Conservation (phyloP, 1,140 invertebrate species). For the Physella acuta region DNA sequence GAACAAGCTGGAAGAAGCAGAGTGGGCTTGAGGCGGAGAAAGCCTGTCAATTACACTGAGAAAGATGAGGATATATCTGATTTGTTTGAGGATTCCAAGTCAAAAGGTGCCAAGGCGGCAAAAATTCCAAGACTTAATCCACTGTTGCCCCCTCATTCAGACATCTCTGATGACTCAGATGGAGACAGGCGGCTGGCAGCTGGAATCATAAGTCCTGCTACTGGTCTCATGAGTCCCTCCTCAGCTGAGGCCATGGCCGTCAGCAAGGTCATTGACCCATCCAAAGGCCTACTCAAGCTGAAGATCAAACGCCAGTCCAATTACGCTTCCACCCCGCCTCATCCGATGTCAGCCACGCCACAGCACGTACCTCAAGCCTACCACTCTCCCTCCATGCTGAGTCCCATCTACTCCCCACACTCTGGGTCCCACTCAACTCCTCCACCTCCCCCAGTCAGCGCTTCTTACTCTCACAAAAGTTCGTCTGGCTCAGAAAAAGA, state of each 20-base stretch:
- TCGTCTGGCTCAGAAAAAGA: slow-evolving; percentile 27
- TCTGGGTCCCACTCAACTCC: slow-evolving; percentile 21
- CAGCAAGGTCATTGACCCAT: slow-evolving; percentile 51
- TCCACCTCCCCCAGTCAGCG: slow-evolving; percentile 25
- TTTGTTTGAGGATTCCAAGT: slow-evolving; percentile 14
- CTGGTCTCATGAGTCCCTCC: slow-evolving; percentile 15
- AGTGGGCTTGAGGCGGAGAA: slow-evolving; percentile 16
- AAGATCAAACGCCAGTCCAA: slow-evolving; percentile 52
- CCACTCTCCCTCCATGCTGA: slow-evolving; percentile 22
- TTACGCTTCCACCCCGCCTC: slow-evolving; percentile 8
- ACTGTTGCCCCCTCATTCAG: slow-evolving; percentile 24
- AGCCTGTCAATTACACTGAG: slow-evolving; percentile 26
- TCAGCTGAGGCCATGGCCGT: slow-evolving; percentile 41
- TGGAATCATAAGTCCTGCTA: not conserved
- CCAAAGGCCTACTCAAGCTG: slow-evolving; percentile 55
- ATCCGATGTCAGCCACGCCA: slow-evolving; percentile 20
- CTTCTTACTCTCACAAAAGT: slow-evolving; percentile 23
- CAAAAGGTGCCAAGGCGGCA: not conserved
- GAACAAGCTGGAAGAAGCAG: slow-evolving; percentile 19
- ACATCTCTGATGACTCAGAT: slow-evolving; percentile 35
- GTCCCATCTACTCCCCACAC: slow-evolving; percentile 21
- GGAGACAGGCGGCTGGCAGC: slow-evolving; percentile 26
- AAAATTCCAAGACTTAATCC: not conserved
- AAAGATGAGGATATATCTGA: slow-evolving; percentile 27
- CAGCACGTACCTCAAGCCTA: slow-evolving; percentile 18